Base-by-base conservation (phyloP, 2,113 vertebrate species). In the Egretta garzetta region DNA sequence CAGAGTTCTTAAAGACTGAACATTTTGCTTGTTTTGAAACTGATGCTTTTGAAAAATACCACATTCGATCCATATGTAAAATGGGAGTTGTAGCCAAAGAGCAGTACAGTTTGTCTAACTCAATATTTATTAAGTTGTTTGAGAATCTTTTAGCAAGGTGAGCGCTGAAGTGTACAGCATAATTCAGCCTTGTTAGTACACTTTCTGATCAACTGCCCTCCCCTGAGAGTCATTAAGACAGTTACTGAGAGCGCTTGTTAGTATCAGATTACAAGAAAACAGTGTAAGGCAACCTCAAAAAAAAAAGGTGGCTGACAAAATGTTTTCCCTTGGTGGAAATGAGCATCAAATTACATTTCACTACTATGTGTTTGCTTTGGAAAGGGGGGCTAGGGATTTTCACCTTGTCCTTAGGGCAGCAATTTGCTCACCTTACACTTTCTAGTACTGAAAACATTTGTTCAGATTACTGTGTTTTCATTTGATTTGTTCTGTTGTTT, bases 401-500 rank as follows among this genome's bases (percentile, higher is more conserved):
- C 86, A 72, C 88, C 95, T 91, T 79, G 56, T 92, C 80, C 87
- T 92, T 67, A 75, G 85, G 85, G 85, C 79, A 75, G 26, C 83
- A 58, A 35, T 86, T 77, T 76, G 49, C 86, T 90, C 77, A 50
- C 77, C 67, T 95, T 52, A 39, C 73, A 39, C 58, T 83, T 77
- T 67, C 71, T 32, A 10, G 35, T 16, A 30, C 73, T 86, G 79
- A 74, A 89, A 94, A 80, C 66, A 55, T 92, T 96, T 92, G 93
- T 86, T 92, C 81, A 17, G 37, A 45, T 86, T 26, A 1, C 41
- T 12, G 27, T 55, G 73, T 45, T 94, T 53, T 45, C 49, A 5
- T 70, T 72, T 73, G 83, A 60, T 60, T 90, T 72, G 22, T 16
- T 86, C 82, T 67, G 22, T 71, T 74, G 17, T 67, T 96, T 68